Evolutionary conservation across 2,888 invertebrate genomes (phyloP).

Genomic region (Dendrolimus pini): DNA sequence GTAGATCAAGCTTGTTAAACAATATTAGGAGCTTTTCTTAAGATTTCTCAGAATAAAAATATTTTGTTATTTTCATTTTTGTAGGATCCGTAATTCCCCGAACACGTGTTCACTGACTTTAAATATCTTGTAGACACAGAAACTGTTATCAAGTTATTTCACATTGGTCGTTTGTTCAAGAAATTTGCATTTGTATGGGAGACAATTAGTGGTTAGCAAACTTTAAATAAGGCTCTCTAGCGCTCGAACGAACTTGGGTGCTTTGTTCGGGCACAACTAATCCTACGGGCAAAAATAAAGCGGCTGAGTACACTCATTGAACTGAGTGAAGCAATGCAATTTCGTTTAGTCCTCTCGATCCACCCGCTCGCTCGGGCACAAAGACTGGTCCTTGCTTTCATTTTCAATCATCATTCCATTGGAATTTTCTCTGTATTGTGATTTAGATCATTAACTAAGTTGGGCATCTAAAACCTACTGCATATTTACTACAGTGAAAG

Average conservation of each 20-base stretch:
- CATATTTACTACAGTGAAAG: too few species aligned
- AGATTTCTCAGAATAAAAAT: too few species aligned
- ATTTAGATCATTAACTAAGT: slow-evolving; percentile 2
- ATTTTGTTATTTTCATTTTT: too few species aligned
- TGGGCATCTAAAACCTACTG: too few species aligned
- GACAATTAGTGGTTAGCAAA: slow-evolving; percentile 34
- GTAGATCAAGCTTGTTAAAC: too few species aligned
- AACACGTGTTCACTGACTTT: too few species aligned
- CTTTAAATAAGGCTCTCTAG: slow-evolving; percentile 29
- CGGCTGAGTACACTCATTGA: slow-evolving; percentile 25
- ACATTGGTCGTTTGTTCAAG: slow-evolving; percentile 32
- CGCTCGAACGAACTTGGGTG: slow-evolving; percentile 26
- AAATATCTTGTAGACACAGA: too few species aligned
- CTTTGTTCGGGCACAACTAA: slow-evolving; percentile 21
- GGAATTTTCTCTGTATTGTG: slow-evolving; percentile 23
- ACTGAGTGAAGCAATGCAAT: slow-evolving; percentile 29
- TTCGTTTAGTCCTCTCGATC: slow-evolving; percentile 25
- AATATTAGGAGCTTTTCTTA: too few species aligned
- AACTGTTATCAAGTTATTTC: too few species aligned
- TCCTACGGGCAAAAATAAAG: slow-evolving; percentile 20
- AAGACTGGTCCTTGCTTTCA: slow-evolving; percentile 26
- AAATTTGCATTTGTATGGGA: slow-evolving; percentile 35
- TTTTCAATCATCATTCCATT: slow-evolving; percentile 29
- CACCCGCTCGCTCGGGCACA: slow-evolving; percentile 16
- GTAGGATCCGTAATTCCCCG: too few species aligned